Base-by-base conservation (phyloP, 2,888 invertebrate species). In the Eupithecia subfuscata region DNA sequence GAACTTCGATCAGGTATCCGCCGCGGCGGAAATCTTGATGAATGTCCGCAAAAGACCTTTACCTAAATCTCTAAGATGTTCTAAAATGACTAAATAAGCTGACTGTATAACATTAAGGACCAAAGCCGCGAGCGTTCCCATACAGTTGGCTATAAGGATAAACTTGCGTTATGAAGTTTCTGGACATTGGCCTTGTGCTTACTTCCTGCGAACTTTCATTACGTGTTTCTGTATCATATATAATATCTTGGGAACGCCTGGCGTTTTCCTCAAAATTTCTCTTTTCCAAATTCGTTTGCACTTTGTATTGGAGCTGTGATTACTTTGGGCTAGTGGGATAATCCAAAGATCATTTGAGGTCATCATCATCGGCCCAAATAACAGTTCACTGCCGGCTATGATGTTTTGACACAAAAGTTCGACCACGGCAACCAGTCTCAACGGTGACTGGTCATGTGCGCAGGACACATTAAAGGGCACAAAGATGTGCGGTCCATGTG, bases 101-200 rank as follows among this genome's bases (percentile, higher is more conserved):
- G n/a, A n/a, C 11, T 56, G 11, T 30, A 30, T 56, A 22, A 56
- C 52, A 9, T 56, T 11, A 56, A 9, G 11, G 37, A 18, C 12
- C 40, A 22, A 40, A 37, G 67, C 67, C 43, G 12, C 18, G 40
- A 37, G 22, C 67, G n/a, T 30, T 63, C 30, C 16, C 37, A 22
- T 34, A 34, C 9, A 40, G 22, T 67, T 43, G 16, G 67, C 43
- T 40, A 67, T 67, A 43, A 56, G 70, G 69, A 69, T 69, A 69
- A 69, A 69, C 43, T 64, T 25, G 9, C 70, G 48, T 74, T 77
- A n/a, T 64, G 34, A 64, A 64, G 25, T 37, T 22, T 40, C 43
- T 67, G n/a, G 43, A 68, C 70, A 73, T 73, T 77, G 37, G 64
- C 73, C 48, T 69, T 43, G 43, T n/a, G 56, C 18, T 11, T 56